Conservation (phyloP, 2,113 vertebrate species). For the Prunella himalayana region DNA sequence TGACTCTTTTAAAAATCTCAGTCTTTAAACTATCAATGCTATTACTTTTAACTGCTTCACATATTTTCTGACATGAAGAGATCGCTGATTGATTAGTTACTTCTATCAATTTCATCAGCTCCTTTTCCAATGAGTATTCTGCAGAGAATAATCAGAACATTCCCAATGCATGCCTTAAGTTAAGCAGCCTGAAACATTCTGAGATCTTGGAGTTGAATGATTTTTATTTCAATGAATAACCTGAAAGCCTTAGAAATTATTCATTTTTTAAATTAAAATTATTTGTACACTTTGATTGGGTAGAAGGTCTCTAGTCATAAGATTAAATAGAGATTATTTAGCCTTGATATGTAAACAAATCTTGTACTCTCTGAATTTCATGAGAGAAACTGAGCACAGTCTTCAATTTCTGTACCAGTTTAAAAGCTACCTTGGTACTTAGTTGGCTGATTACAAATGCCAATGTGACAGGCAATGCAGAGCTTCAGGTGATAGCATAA, state of each 20-base stretch:
- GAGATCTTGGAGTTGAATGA: not conserved
- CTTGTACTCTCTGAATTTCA: not conserved
- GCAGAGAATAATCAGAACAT: not conserved
- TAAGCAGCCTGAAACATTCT: not conserved
- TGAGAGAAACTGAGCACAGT: not conserved
- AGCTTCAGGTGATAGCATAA: not conserved
- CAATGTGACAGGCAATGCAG: not conserved
- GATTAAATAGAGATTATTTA: not conserved
- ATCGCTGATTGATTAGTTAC: not conserved
- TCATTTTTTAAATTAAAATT: not conserved
- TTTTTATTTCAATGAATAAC: not conserved
- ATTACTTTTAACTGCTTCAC: not conserved
- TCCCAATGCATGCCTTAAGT: not conserved
- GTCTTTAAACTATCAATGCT: not conserved
- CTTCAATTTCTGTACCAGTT: not conserved
- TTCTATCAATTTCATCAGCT: not conserved
- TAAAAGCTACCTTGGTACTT: not conserved
- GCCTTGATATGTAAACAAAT: not conserved
- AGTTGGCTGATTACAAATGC: not conserved
- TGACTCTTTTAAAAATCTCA: not conserved
- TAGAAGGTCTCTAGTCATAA: not conserved
- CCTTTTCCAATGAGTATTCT: not conserved
- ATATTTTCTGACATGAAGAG: not conserved
- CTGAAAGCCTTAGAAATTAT: not conserved
- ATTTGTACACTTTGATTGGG: rapidly evolving